These are phyloP conservation scores for Drosophila seclusa DNA, from an alignment of 2,888 invertebrate species.

Conservation along the genomic window DNA sequence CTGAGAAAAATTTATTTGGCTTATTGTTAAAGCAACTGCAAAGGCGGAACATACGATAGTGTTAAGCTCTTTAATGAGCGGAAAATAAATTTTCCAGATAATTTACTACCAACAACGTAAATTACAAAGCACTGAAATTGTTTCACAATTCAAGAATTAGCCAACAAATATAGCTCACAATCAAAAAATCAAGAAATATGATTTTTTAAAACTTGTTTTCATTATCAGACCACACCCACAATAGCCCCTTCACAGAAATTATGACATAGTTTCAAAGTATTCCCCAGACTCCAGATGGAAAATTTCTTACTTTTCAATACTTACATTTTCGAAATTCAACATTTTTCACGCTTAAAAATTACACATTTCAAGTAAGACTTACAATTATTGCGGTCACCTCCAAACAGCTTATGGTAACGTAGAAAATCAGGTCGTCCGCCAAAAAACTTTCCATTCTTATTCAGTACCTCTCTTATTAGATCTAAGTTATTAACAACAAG, in stretches of 20 bases:
- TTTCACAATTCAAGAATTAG: neutral
- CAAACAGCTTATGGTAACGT: conserved; percentile 92
- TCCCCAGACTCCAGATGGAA: neutral
- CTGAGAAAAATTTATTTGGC: neutral
- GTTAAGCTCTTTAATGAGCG: neutral
- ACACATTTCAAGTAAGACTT: conserved; percentile 86
- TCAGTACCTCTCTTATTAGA: conserved; percentile 90
- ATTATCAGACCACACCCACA: neutral
- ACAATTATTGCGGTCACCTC: conserved; percentile 94
- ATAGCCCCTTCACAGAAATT: neutral
- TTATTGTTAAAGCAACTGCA: neutral
- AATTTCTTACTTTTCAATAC: neutral
- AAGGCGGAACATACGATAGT: neutral
- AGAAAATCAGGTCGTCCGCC: conserved; percentile 93
- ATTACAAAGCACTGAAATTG: neutral
- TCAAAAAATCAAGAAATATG: neutral
- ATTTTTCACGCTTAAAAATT: neutral
- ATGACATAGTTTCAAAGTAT: neutral
- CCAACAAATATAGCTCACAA: neutral
- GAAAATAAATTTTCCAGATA: neutral
- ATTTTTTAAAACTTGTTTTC: neutral
- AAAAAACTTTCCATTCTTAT: conserved; percentile 92
- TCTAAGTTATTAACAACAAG: conserved; percentile 91
- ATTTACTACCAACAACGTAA: no score
- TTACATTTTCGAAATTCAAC: neutral